phyloP scores from a whole-genome alignment of 2,888 invertebrate species.

The Chironomus tentans region DNA sequence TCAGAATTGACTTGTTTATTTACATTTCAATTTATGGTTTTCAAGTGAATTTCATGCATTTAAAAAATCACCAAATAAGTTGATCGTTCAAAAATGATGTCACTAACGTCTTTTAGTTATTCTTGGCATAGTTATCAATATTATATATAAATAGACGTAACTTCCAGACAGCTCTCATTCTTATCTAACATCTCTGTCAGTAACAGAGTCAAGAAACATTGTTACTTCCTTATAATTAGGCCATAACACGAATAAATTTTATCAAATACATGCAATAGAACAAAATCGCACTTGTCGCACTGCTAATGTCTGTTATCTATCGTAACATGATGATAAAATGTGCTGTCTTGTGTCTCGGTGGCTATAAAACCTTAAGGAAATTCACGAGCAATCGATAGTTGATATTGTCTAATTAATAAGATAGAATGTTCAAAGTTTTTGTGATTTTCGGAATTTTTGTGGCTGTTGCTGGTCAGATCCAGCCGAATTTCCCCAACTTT shows the following conservation, averaged over 20 bases:
- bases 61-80: too few relatives aligned
- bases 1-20: too few relatives aligned
- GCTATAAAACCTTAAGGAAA: neutral
- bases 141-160: too few relatives aligned
- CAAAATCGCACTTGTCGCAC: neutral
- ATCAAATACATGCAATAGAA: neutral
- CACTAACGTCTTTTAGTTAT: too few relatives aligned
- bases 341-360: neutral
- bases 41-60: too few relatives aligned
- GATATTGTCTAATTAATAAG: neutral
- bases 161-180: too few relatives aligned
- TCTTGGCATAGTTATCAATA: too few relatives aligned
- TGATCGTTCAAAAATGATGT: too few relatives aligned
- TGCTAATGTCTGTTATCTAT: too few relatives aligned
- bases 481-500: neutral
- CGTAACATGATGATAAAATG: too few relatives aligned
- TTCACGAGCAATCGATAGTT: neutral
- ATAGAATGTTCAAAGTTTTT: neutral
- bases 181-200: too few relatives aligned
- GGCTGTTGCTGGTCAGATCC: neutral
- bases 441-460: neutral
- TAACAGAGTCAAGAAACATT: neutral
- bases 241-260: neutral
- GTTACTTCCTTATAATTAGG: neutral
- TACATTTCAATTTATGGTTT: too few relatives aligned